phyloP scores from a whole-genome alignment of 2,888 invertebrate species.

The Heliconius sara region DNA sequence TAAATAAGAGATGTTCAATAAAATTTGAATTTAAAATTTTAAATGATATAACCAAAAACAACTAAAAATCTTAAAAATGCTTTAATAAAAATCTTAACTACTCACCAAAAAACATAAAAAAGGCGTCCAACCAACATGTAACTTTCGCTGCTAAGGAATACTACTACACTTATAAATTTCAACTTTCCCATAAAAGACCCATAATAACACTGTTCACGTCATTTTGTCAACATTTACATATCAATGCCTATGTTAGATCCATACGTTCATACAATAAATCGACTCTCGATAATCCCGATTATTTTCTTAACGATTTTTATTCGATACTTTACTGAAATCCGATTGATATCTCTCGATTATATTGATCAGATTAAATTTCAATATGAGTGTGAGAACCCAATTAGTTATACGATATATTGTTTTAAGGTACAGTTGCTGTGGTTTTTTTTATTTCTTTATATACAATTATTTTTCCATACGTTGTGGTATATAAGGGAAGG shows the following conservation, averaged over 20 bases:
- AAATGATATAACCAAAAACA: background rate
- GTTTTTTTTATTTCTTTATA: background rate
- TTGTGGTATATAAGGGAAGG: background rate
- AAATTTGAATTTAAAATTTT: background rate
- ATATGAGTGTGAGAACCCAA: constrained; percentile 40
- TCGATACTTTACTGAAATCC: constrained; percentile 17
- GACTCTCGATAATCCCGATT: constrained; percentile 18
- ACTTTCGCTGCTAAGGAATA: constrained; percentile 5
- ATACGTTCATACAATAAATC: constrained; percentile 29
- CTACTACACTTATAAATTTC: constrained; percentile 10
- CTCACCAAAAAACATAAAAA: background rate
- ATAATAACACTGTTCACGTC: constrained; percentile 16
- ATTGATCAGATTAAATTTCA: constrained; percentile 40
- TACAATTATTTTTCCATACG: background rate
- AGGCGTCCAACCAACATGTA: background rate
- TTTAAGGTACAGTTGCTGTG: background rate
- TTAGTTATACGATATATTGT: constrained; percentile 31
- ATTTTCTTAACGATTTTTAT: constrained; percentile 34
- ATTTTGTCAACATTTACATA: constrained; percentile 25
- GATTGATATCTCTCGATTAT: constrained; percentile 36
- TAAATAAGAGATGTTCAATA: too few relatives aligned
- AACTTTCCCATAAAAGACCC: constrained; percentile 8
- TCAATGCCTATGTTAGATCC: constrained; percentile 18
- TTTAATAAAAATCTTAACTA: background rate
- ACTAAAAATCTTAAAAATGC: background rate